phyloP scores from a whole-genome alignment of 1,140 invertebrate genomes.

The Drosophila guanche region DNA sequence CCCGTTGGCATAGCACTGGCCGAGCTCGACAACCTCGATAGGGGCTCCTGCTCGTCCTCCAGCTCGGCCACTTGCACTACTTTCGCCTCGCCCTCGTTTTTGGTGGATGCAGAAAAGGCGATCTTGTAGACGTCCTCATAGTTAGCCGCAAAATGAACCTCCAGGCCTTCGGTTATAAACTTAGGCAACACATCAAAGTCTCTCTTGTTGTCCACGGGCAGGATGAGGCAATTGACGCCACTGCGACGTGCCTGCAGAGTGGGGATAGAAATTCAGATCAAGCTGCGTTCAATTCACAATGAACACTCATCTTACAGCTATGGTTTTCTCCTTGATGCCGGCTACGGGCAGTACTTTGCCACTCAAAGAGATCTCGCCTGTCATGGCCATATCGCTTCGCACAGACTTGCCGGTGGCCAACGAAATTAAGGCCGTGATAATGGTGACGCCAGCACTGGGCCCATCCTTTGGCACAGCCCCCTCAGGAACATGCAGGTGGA shows the following conservation, averaged over 20 bases:
- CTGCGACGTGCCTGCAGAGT: slow-evolving; percentile 92
- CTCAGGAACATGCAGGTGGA: slow-evolving; percentile 99
- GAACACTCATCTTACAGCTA: slow-evolving; percentile 86
- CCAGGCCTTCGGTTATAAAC: slow-evolving; percentile 96
- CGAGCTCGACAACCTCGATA: slow-evolving; percentile 49
- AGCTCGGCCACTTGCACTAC: background rate
- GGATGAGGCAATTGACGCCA: slow-evolving; percentile 94
- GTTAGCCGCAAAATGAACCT: slow-evolving; percentile 95
- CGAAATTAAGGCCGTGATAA: slow-evolving; percentile 96
- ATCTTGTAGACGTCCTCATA: slow-evolving; percentile 95
- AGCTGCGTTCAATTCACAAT: too few species aligned
- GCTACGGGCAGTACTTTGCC: slow-evolving; percentile 98
- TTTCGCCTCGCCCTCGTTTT: slow-evolving; percentile 9
- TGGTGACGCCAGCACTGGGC: slow-evolving; percentile 97
- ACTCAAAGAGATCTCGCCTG: slow-evolving; percentile 98
- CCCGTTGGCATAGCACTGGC: slow-evolving; percentile 23
- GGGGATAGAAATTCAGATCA: too few species aligned
- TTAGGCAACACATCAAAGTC: slow-evolving; percentile 97
- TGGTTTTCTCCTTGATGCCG: slow-evolving; percentile 99
- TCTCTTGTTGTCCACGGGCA: slow-evolving; percentile 98
- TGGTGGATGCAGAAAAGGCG: slow-evolving; percentile 86
- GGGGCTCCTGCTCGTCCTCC: slow-evolving; percentile 5
- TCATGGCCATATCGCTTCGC: slow-evolving; percentile 96
- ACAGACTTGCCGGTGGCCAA: slow-evolving; percentile 91
- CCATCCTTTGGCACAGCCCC: slow-evolving; percentile 99